These are phyloP conservation scores for Gastrophysa polygoni DNA, from an alignment of 2,888 invertebrate genomes.

Conservation along the genomic window DNA sequence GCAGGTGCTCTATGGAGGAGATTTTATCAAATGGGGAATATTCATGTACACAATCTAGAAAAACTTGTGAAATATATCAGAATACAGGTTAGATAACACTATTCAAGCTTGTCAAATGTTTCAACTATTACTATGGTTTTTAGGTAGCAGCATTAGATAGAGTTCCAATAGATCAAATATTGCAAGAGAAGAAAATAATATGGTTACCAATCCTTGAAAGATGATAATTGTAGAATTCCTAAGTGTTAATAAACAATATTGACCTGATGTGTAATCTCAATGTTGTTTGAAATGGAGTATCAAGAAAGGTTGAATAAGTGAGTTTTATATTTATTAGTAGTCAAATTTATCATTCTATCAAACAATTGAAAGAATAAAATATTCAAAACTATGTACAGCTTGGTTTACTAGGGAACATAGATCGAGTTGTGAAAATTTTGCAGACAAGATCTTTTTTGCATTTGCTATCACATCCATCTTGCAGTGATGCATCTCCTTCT, in stretches of 20 bases:
- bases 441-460: constrained; percentile 17
- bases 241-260: constrained; percentile 4
- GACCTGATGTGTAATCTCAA: too few species aligned
- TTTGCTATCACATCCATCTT: constrained; percentile 43
- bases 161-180: constrained; percentile 26
- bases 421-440: constrained; percentile 17
- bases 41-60: constrained; percentile 72
- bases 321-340: too few species aligned
- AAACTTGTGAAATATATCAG: constrained; percentile 76
- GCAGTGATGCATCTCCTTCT: constrained; percentile 39
- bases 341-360: too few species aligned
- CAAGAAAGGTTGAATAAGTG: too few species aligned
- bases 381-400: neutral
- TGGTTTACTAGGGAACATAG: constrained; percentile 13
- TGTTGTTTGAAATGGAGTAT: too few species aligned
- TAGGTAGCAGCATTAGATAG: constrained; percentile 35
- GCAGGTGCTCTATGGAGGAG: constrained; percentile 87
- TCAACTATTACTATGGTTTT: constrained; percentile 30
- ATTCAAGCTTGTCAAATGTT: neutral
- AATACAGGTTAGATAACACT: constrained; percentile 69
- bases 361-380: too few species aligned
- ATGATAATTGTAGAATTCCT: neutral
- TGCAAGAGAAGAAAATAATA: constrained; percentile 15
- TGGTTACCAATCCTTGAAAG: constrained; percentile 2
- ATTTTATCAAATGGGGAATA: constrained; percentile 71